Evolutionary conservation across 2,797 vertebrate genomes (phyloP), one percentile per base, ranked within the genome.

Genomic region (Triplophysa bombifrons): DNA sequence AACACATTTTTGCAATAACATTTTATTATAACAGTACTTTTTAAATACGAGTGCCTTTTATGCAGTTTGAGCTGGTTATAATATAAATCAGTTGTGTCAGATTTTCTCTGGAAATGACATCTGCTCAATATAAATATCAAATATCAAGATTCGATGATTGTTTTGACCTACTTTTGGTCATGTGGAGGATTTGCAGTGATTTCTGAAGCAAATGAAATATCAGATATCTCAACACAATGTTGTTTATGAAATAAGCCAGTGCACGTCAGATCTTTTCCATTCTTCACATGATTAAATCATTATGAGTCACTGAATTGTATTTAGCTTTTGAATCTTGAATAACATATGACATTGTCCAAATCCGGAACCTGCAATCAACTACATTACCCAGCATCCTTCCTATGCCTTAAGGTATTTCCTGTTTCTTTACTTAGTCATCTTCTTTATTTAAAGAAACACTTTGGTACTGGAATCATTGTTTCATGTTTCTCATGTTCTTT

Each of bases 311-410:
- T 75, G 9, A 38, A 19, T 79, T 77, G 70, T 75, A 75, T 72
- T 67, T 51, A 79, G 34, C 19, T 41, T 68, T 64, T 63, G 13
- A 55, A 41, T 30, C 48, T 73, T 46, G 46, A 48, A 48, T 76
- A 76, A 76, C 50, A 69, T 41, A 27, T 65, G 44, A 78, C 80
- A 85, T 84, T 84, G 82, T 86, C 80, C 78, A 22, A 67, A 46
- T 46, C 78, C 72, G 75, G 83, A 85, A 76, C 38, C 60, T 82
- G 71, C 48, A 73, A 66, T 82, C 82, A 81, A 73, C 74, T 80
- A 82, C 56, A 65, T 80, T 73, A 78, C 51, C 77, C 78, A 84
- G 82, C 80, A 82, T 86, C 84, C 85, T 85, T 86, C 85, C 85
- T 77, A 14, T 22, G 65, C 30, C 20, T 71, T 12, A 50, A 79